Percentiles rank a stretch among this genome's conserved stretches.
phyloP scores from a whole-genome alignment of 2,797 vertebrate species.

The Steatocranus sp. region DNA sequence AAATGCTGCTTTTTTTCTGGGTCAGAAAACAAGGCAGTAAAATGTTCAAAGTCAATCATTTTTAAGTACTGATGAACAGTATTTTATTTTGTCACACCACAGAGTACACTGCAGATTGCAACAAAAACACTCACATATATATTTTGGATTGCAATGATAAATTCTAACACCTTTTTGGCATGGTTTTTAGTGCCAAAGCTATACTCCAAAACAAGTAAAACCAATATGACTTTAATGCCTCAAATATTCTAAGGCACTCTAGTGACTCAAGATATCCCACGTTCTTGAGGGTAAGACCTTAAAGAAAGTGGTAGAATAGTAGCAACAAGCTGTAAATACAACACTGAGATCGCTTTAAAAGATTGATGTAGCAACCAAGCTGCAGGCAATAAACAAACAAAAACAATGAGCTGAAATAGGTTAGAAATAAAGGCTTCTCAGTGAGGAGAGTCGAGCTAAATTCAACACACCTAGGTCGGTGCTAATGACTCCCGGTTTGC shows the following conservation, averaged over 20 bases:
- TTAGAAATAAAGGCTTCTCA: not conserved
- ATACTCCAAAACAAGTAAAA: not conserved
- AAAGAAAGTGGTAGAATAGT: not conserved
- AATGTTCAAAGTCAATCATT: not conserved
- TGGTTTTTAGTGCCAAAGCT: not conserved
- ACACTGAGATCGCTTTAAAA: not conserved
- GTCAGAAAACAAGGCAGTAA: not conserved
- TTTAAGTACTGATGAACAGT: not conserved
- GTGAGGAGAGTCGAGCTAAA: not conserved
- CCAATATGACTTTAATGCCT: not conserved
- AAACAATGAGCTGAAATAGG: not conserved
- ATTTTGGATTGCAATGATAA: not conserved
- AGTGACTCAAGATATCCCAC: not conserved
- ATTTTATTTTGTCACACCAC: not conserved
- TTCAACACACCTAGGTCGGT: not conserved
- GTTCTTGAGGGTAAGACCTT: not conserved
- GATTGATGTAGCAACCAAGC: not conserved
- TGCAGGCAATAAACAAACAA: not conserved
- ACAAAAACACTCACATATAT: not conserved
- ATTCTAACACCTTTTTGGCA: not conserved
- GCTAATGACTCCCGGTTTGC: not conserved
- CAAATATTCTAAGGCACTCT: not conserved
- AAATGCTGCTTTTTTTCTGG: not conserved
- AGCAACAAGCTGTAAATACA: not conserved
- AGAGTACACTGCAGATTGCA: not conserved